These are phyloP conservation scores for Neogobius melanostomus DNA, from an alignment of 2,113 vertebrate species.

Conservation along the genomic window DNA sequence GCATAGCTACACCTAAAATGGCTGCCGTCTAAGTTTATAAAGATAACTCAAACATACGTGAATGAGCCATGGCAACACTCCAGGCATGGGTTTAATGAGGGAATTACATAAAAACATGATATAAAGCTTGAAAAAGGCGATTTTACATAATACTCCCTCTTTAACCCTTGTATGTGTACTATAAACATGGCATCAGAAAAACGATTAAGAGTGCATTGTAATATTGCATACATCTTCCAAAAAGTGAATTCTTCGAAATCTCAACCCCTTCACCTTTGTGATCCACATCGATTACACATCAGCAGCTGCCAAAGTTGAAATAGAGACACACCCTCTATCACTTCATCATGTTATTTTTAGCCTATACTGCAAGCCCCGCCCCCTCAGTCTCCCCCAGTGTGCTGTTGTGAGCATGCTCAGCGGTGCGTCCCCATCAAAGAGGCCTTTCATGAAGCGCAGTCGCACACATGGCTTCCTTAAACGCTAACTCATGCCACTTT, in stretches of 20 bases:
- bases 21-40: too few species aligned
- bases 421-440: conserved; percentile 47
- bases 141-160: too few species aligned
- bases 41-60: too few species aligned
- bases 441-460: conserved; percentile 44
- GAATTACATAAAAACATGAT: too few species aligned
- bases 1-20: too few species aligned
- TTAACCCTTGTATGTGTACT: too few species aligned
- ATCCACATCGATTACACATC: not conserved
- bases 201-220: too few species aligned
- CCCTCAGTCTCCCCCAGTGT: not conserved
- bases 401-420: conserved; percentile 36
- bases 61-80: too few species aligned
- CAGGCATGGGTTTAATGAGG: too few species aligned
- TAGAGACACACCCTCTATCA: not conserved
- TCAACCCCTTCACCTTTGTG: not conserved
- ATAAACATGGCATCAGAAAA: too few species aligned
- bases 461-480: conserved; percentile 19
- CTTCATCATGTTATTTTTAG: conserved; percentile 15
- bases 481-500: conserved; percentile 33
- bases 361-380: conserved; percentile 6
- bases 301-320: not conserved
- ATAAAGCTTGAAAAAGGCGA: too few species aligned
- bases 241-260: not conserved
- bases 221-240: not conserved